A percentile compares a stretch with the other conserved stretches of the same genome.
phyloP scores from a whole-genome alignment of 1,140 invertebrate genomes.

The Agrilus planipennis region DNA sequence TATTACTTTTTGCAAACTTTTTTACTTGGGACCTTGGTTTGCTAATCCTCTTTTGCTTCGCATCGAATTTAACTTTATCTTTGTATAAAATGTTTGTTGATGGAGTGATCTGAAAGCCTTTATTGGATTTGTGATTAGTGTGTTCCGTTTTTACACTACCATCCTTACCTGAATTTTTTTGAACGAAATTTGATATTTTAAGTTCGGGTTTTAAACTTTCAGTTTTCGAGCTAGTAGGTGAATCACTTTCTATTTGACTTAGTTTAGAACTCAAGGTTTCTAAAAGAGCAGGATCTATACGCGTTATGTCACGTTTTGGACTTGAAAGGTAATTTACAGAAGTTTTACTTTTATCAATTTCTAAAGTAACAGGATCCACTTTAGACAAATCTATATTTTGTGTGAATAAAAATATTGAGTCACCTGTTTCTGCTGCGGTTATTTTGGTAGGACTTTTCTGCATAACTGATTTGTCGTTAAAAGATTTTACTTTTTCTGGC shows the following conservation, averaged over 20 bases:
- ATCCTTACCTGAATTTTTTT: constrained; percentile 1
- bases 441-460: constrained; percentile 43
- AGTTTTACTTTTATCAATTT: constrained; percentile 48
- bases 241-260: constrained; percentile 58
- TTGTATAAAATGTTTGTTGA: constrained; percentile 21
- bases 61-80: constrained; percentile 36
- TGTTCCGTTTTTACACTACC: constrained; percentile 12
- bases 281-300: constrained; percentile 49
- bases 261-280: constrained; percentile 58
- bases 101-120: no score
- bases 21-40: constrained; percentile 43
- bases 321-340: constrained; percentile 48
- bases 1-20: constrained; percentile 37
- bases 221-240: constrained; percentile 53
- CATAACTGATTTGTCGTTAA: constrained; percentile 36
- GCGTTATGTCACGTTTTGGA: constrained; percentile 53
- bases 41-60: constrained; percentile 40
- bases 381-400: constrained; percentile 60
- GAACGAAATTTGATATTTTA: constrained; percentile 6
- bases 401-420: constrained; percentile 45
- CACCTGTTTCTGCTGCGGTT: constrained; percentile 32
- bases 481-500: constrained; percentile 6
- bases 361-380: constrained; percentile 52
- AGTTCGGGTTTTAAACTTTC: constrained; percentile 49
- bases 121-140: constrained; percentile 17